Evolutionary conservation across 2,113 vertebrate species (phyloP), one percentile per base, ranked within the genome.

Genomic region (Anolis sagrei): DNA sequence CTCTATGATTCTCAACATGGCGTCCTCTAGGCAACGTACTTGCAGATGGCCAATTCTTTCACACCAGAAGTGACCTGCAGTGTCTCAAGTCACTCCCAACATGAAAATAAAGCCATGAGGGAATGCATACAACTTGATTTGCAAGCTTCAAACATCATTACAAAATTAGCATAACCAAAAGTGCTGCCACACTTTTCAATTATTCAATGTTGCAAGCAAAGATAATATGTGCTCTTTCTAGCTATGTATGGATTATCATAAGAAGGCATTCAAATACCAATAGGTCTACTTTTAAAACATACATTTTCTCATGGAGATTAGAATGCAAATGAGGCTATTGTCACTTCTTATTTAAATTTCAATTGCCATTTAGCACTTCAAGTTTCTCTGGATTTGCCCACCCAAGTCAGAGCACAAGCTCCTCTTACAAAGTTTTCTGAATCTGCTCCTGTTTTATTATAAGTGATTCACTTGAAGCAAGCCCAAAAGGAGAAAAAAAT

Each of bases 381-480:
- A 18, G 54, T 49, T 13, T n/a, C 36, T 0, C 44, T 34, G 58
- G 1, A 21, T 9, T 61, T 1, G 78, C 34, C 86, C 39, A 79
- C 21, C 85, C 5, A 80, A 78, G 29, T 39, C 72, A 78, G 29
- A 86, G 54, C 25, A 27, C 6, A 49, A 74, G 11, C 54, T 1
- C 76, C 61, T 51, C 29, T 27, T 39, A 78, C 51, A 84, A 1
- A 48, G 10, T 29, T 4, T 7, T 34, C 21, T 81, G 64, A n/a
- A 69, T 32, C 72, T 83, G 62, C 18, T 76, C 70, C 70, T 76
- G 7, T 48, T 1, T 78, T 49, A 39, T 0, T 64, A 29, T 6
- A 86, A 82, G 68, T 87, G 86, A 36, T 82, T 78, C 44, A 61
- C 14, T 68, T 48, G 85, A 75, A 16, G 1, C 29, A 83, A 86